Percentiles rank a stretch among this genome's conserved stretches.
phyloP scores from a whole-genome alignment of 1,140 invertebrate genomes.

The Coenobita brevimanus region DNA sequence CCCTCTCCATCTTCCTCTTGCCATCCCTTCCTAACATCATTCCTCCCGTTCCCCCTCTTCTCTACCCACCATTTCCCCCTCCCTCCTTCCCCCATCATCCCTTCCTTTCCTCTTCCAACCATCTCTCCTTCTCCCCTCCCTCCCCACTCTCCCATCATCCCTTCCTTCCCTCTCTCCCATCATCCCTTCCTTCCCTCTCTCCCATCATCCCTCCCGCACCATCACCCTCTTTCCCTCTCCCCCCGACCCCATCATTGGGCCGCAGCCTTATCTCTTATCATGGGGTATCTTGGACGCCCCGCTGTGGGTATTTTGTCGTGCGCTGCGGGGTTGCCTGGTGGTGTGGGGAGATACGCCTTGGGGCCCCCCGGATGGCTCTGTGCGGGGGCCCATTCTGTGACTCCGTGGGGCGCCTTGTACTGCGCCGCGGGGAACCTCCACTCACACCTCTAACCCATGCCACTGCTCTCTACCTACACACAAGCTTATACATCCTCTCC shows the following conservation, averaged over 20 bases:
- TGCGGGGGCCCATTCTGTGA: conserved; percentile 47
- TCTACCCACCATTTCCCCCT: background rate
- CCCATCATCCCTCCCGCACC: background rate
- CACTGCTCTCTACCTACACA: background rate
- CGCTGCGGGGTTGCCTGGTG: conserved; percentile 34
- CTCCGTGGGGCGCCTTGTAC: conserved; percentile 40
- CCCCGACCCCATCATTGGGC: background rate
- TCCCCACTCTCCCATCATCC: background rate
- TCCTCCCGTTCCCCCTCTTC: background rate
- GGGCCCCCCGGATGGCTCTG: conserved; percentile 15
- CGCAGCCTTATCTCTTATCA: conserved; percentile 41
- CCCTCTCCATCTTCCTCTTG: background rate
- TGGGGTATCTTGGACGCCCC: conserved; percentile 20
- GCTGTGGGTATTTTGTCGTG: conserved; percentile 54
- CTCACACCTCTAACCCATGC: background rate
- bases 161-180: background rate
- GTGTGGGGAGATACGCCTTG: conserved; percentile 25
- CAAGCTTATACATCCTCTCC: background rate
- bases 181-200: background rate
- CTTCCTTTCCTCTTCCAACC: background rate
- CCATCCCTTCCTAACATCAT: background rate
- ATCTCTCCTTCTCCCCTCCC: background rate
- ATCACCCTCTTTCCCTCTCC: background rate
- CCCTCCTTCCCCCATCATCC: background rate
- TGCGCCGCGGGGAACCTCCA: conserved; percentile 15